Conservation (phyloP, 2,888 invertebrate genomes). For the Caradrina kadenii region DNA sequence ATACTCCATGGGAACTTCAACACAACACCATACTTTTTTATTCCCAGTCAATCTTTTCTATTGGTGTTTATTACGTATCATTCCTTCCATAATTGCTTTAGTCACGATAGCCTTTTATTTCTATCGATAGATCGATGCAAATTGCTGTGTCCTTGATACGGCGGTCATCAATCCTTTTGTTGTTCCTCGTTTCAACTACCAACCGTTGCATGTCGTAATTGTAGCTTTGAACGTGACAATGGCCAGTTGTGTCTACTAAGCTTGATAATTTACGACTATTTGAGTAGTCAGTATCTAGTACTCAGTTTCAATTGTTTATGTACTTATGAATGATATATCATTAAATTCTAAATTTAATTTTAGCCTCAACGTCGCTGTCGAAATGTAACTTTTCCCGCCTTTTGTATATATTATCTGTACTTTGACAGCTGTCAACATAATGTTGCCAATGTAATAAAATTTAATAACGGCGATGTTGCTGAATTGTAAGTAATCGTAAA, state of each 20-base stretch:
- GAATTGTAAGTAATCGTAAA: background rate
- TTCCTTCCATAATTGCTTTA: conserved; percentile 70
- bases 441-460: conserved; percentile 1
- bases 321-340: too few species aligned
- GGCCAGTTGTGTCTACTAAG: conserved; percentile 9
- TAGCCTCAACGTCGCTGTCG: background rate
- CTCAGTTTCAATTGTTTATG: background rate
- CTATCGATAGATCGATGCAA: conserved; percentile 70
- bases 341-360: background rate
- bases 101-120: conserved; percentile 77
- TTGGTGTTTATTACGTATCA: conserved; percentile 44
- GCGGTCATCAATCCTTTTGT: conserved; percentile 58
- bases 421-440: conserved; percentile 35
- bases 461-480: background rate
- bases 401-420: background rate
- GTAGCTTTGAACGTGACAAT: conserved; percentile 53
- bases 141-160: conserved; percentile 62
- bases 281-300: background rate
- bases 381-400: background rate
- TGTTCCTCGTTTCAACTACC: conserved; percentile 32
- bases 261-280: conserved; percentile 15
- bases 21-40: conserved; percentile 19
- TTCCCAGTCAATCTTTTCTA: conserved; percentile 31
- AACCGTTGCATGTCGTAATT: conserved; percentile 46
- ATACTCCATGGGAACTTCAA: conserved; percentile 36